A percentile compares a stretch with the other conserved stretches of the same genome.
Evolutionary conservation across 2,888 invertebrate genomes (phyloP).

Genomic region (Parnassius apollo): DNA sequence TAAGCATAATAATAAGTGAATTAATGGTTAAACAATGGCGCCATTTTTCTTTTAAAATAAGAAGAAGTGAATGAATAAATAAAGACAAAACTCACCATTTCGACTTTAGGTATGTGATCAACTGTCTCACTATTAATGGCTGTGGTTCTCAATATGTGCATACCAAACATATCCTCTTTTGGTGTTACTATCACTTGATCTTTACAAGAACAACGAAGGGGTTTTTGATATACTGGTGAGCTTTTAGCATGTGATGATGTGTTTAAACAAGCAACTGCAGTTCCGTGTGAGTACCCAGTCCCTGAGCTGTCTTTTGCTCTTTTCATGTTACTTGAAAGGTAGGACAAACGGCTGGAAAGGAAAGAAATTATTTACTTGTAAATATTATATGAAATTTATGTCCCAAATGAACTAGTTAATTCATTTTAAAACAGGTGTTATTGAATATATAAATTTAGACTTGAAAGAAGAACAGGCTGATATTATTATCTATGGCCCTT

Average conservation of each 20-base stretch:
- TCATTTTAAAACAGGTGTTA: no score
- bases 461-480: not conserved
- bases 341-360: slow-evolving; percentile 54
- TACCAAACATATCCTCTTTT: slow-evolving; percentile 46
- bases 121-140: slow-evolving; percentile 62
- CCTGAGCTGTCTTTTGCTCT: slow-evolving; percentile 71
- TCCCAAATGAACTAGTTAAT: no score
- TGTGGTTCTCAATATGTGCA: slow-evolving; percentile 63
- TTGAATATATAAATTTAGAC: not conserved
- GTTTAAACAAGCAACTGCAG: slow-evolving; percentile 56
- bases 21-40: no score
- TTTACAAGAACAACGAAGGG: slow-evolving; percentile 48
- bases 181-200: slow-evolving; percentile 43
- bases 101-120: slow-evolving; percentile 44
- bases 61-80: no score
- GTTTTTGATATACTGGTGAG: slow-evolving; percentile 39
- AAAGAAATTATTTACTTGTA: not conserved
- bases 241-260: slow-evolving; percentile 41
- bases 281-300: slow-evolving; percentile 67
- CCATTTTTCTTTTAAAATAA: no score
- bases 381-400: no score
- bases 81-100: slow-evolving; percentile 49
- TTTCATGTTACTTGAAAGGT: slow-evolving; percentile 57
- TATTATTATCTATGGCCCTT: not conserved
- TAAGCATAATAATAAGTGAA: no score